Percentiles rank a stretch among this genome's conserved stretches.
phyloP scores from a whole-genome alignment of 1,140 invertebrate species.

The Camponotus pennsylvanicus region DNA sequence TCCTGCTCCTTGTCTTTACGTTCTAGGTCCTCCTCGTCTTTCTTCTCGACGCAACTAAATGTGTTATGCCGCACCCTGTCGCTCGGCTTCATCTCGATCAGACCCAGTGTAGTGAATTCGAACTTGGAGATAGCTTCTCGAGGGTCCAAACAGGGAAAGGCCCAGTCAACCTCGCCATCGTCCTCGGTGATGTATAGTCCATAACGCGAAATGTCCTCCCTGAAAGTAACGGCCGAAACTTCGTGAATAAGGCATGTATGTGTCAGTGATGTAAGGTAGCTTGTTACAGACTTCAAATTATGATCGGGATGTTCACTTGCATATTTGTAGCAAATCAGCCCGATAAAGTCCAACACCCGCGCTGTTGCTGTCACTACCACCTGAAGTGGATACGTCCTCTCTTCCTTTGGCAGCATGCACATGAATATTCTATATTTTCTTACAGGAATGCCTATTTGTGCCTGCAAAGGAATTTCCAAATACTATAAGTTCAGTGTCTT shows the following conservation, averaged over 20 bases:
- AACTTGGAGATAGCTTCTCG: slow-evolving; percentile 96
- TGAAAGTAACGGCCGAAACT: slow-evolving; percentile 74
- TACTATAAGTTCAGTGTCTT: background rate
- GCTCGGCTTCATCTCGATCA: slow-evolving; percentile 90
- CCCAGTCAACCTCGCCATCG: slow-evolving; percentile 97
- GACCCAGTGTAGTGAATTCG: slow-evolving; percentile 95
- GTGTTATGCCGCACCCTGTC: slow-evolving; percentile 82
- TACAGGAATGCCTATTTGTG: slow-evolving; percentile 91
- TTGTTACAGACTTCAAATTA: slow-evolving; percentile 87
- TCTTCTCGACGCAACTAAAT: slow-evolving; percentile 65
- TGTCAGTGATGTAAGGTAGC: background rate
- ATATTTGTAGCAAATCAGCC: slow-evolving; percentile 95
- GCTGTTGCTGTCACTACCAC: slow-evolving; percentile 93
- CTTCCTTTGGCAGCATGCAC: slow-evolving; percentile 93
- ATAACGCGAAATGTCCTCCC: slow-evolving; percentile 89
- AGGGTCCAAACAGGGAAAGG: slow-evolving; percentile 96
- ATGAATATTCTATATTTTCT: slow-evolving; percentile 95
- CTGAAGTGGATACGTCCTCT: slow-evolving; percentile 94
- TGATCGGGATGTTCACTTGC: slow-evolving; percentile 85
- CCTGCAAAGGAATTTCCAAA: slow-evolving; percentile 78
- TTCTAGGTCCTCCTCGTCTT: slow-evolving; percentile 79
- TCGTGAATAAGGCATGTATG: slow-evolving; percentile 6
- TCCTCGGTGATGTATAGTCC: slow-evolving; percentile 97
- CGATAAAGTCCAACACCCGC: slow-evolving; percentile 97
- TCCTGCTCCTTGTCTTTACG: slow-evolving; percentile 81